Evolutionary conservation across 2,888 invertebrate species (phyloP).

Genomic region (Pollenia amentaria): DNA sequence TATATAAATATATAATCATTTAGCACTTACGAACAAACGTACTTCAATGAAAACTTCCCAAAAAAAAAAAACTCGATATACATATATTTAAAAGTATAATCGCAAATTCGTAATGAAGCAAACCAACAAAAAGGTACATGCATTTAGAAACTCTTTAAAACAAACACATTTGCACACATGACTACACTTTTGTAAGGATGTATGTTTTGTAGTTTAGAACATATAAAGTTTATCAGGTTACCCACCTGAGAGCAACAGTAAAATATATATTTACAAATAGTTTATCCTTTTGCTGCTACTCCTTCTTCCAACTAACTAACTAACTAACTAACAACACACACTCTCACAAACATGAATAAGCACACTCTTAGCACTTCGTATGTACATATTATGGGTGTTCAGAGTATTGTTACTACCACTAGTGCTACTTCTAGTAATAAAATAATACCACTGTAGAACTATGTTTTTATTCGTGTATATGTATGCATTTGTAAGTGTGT

Average conservation of each 20-base stretch:
- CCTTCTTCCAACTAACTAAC: neutral
- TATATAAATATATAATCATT: constrained; percentile 60
- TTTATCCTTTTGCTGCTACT: constrained; percentile 23
- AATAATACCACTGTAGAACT: neutral
- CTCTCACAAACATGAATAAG: neutral
- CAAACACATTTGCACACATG: neutral
- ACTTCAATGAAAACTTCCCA: neutral
- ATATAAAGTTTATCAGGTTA: constrained; percentile 57
- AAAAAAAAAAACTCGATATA: neutral
- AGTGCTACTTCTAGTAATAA: constrained; percentile 1
- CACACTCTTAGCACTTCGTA: constrained; percentile 7
- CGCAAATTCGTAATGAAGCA: constrained; percentile 19
- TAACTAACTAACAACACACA: neutral
- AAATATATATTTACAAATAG: constrained; percentile 34
- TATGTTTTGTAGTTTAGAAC: neutral
- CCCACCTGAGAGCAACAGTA: constrained; percentile 63
- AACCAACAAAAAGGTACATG: constrained; percentile 21
- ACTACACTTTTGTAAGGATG: neutral
- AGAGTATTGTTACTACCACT: neutral
- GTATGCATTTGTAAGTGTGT: neutral
- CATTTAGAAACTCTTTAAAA: neutral
- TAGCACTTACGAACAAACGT: constrained; percentile 27
- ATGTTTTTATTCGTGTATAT: neutral
- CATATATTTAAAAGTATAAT: constrained; percentile 15
- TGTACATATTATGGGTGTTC: too few relatives aligned